phyloP scores from a whole-genome alignment of 2,797 vertebrate genomes.

The Scleropages formosus region DNA sequence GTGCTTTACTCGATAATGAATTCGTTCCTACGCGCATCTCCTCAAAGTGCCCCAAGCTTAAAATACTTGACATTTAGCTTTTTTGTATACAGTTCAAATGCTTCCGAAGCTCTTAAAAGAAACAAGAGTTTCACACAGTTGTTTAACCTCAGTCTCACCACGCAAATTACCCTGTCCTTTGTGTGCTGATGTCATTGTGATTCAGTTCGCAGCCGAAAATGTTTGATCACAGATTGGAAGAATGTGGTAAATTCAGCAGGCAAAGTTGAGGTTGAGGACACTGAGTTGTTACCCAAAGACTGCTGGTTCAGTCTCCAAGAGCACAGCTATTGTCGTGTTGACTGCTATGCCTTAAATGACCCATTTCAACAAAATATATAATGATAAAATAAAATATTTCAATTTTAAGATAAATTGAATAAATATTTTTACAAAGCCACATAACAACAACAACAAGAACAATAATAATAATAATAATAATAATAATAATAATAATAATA shows the following conservation, averaged over 20 bases:
- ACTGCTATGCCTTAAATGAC: too few species aligned
- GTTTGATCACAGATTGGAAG: too few species aligned
- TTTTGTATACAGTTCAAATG: slow-evolving; percentile 50
- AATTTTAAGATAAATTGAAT: too few species aligned
- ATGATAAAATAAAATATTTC: too few species aligned
- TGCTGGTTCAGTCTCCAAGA: background rate
- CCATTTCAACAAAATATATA: too few species aligned
- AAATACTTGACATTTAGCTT: slow-evolving; percentile 73
- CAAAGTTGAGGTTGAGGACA: too few species aligned
- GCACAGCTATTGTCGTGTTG: too few species aligned
- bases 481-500: too few species aligned
- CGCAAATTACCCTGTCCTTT: slow-evolving; percentile 6
- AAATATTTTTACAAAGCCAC: too few species aligned
- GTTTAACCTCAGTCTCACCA: slow-evolving; percentile 7
- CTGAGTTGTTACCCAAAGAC: background rate
- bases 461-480: too few species aligned
- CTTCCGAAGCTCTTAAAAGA: slow-evolving; percentile 42
- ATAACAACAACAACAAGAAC: too few species aligned
- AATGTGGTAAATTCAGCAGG: too few species aligned
- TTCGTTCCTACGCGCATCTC: slow-evolving; percentile 73
- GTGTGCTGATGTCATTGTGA: background rate
- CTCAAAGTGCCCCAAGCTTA: slow-evolving; percentile 69
- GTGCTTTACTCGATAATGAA: slow-evolving; percentile 74
- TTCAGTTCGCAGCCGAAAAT: background rate
- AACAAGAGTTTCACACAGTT: slow-evolving; percentile 10